Evolutionary conservation across 2,888 invertebrate species (phyloP).

Genomic region (Drosophila atroscutellata): DNA sequence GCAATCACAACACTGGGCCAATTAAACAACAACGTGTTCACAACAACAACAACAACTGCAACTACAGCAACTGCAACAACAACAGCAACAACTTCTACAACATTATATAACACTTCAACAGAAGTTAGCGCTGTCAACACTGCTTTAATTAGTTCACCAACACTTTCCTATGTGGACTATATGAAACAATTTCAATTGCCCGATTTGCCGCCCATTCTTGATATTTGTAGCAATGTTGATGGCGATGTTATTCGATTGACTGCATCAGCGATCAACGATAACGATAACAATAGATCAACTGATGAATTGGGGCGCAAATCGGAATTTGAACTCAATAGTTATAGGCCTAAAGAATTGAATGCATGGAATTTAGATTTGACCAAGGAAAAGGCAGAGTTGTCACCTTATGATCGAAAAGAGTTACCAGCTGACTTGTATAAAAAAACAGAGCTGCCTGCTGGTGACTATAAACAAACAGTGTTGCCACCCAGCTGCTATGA

Average conservation of each 20-base stretch:
- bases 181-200: constrained; percentile 73
- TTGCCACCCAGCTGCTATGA: background rate
- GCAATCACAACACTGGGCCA: constrained; percentile 40
- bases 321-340: background rate
- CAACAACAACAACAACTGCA: constrained; percentile 62
- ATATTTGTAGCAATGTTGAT: constrained; percentile 26
- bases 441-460: background rate
- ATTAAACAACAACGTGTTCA: constrained; percentile 48
- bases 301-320: background rate
- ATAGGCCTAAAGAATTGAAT: background rate
- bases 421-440: background rate
- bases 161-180: constrained; percentile 68
- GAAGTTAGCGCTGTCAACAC: background rate
- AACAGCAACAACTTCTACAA: constrained; percentile 49
- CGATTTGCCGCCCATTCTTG: constrained; percentile 59
- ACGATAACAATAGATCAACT: background rate
- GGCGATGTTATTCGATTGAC: background rate
- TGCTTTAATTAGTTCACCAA: constrained; percentile 21
- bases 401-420: background rate
- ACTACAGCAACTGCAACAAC: constrained; percentile 47
- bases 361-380: background rate
- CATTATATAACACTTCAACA: background rate
- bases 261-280: background rate
- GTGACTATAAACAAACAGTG: background rate
- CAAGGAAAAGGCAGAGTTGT: background rate